Evolutionary conservation across 2,113 vertebrate species (phyloP).

Genomic region (Callithrix jacchus): DNA sequence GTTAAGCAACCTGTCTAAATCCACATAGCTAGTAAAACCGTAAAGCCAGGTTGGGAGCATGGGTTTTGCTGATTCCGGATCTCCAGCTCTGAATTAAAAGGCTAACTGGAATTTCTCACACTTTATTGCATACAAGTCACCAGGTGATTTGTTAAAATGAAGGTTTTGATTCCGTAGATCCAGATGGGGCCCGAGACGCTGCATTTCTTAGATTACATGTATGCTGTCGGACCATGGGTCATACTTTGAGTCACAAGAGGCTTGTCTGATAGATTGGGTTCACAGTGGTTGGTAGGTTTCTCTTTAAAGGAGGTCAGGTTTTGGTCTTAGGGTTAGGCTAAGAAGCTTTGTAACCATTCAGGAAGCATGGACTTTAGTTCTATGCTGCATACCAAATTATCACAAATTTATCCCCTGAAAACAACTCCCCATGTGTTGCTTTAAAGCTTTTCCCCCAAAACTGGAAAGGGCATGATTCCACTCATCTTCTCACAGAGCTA

Average conservation of each 20-base stretch:
- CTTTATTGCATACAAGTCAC: neutral
- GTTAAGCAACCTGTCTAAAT: neutral
- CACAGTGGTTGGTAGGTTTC: neutral
- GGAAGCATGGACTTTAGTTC: neutral
- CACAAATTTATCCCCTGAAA: slow-evolving; percentile 14
- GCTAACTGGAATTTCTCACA: neutral
- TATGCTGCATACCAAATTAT: neutral
- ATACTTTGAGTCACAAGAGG: neutral
- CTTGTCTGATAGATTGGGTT: neutral
- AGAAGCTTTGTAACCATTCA: neutral
- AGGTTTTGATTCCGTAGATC: neutral
- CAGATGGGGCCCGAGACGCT: neutral
- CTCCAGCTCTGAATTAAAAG: neutral
- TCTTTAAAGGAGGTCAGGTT: neutral
- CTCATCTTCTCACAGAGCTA: neutral
- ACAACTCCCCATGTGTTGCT: neutral
- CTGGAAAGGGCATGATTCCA: neutral
- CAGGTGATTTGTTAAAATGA: neutral
- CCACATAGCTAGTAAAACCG: neutral
- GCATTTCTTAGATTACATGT: neutral
- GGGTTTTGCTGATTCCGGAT: neutral
- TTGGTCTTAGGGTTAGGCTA: neutral
- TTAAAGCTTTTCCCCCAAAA: neutral
- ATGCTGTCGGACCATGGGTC: neutral
- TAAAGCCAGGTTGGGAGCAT: neutral